Evolutionary conservation across 2,888 invertebrate species (phyloP).

Genomic region (Drosophila suboccidentalis): DNA sequence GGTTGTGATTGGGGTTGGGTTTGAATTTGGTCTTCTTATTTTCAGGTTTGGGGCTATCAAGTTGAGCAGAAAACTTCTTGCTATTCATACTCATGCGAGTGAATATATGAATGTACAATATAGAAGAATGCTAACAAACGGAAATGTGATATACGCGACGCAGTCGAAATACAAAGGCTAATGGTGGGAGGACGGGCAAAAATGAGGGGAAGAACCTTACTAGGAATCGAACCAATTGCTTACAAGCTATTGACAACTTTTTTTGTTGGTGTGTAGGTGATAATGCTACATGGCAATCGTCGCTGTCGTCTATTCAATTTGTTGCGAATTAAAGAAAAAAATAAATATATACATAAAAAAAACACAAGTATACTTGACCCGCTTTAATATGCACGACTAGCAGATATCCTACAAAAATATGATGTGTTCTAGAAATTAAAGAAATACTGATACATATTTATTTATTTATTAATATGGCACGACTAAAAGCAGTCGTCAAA

Average conservation of each 20-base stretch:
- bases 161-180: slow-evolving; percentile 68
- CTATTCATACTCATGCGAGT: slow-evolving; percentile 61
- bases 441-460: background rate
- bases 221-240: slow-evolving; percentile 65
- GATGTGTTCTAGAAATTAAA: background rate
- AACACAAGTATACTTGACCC: slow-evolving; percentile 4
- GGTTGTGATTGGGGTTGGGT: slow-evolving; percentile 24
- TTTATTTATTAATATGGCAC: too few species aligned
- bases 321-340: slow-evolving; percentile 66
- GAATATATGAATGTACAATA: slow-evolving; percentile 58
- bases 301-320: slow-evolving; percentile 73
- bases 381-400: background rate
- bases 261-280: slow-evolving; percentile 57
- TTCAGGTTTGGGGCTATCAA: slow-evolving; percentile 67
- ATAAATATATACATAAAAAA: slow-evolving; percentile 9
- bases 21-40: slow-evolving; percentile 1
- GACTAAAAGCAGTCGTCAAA: too few species aligned
- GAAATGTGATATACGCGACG: slow-evolving; percentile 79
- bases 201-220: background rate
- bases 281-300: slow-evolving; percentile 70
- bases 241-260: slow-evolving; percentile 54
- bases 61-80: slow-evolving; percentile 79
- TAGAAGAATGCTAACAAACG: slow-evolving; percentile 77
- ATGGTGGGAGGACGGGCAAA: slow-evolving; percentile 37
- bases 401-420: slow-evolving; percentile 1